These are phyloP conservation scores for Paralichthys olivaceus DNA, from an alignment of 2,113 vertebrate species.

Conservation along the genomic window DNA sequence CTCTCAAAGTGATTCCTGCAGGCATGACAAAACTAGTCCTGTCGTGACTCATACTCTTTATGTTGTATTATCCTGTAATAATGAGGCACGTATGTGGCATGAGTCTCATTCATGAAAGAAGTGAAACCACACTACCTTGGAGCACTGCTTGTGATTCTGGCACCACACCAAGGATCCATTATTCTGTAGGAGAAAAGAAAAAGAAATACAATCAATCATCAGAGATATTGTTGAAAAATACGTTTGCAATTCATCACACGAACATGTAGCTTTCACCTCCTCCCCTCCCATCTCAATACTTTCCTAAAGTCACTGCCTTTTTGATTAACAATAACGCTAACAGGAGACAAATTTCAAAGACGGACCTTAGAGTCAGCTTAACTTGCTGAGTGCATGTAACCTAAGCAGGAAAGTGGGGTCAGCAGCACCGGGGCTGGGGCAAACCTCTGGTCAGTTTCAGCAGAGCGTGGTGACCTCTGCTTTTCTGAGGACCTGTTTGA, in stretches of 20 bases:
- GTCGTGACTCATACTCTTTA: constrained; percentile 60
- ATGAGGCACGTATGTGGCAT: constrained; percentile 62
- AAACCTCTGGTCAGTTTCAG: constrained; percentile 74
- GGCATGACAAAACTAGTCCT: constrained; percentile 64
- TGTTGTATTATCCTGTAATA: constrained; percentile 66
- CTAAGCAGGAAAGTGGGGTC: constrained; percentile 66
- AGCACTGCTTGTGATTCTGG: constrained; percentile 98
- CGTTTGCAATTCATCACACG: constrained; percentile 31
- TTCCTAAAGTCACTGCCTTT: constrained; percentile 15
- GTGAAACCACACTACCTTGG: constrained; percentile 87
- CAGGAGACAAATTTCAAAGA: constrained; percentile 32
- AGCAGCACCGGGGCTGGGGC: constrained; percentile 24
- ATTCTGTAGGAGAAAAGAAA: constrained; percentile 84
- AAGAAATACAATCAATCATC: constrained; percentile 53
- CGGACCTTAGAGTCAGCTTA: constrained; percentile 21
- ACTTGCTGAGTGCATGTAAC: constrained; percentile 38
- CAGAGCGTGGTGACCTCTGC: constrained; percentile 62
- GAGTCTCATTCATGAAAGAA: constrained; percentile 53
- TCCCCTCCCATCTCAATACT: not conserved
- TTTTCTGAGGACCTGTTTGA: constrained; percentile 66
- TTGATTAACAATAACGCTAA: constrained; percentile 27
- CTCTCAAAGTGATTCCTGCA: constrained; percentile 37
- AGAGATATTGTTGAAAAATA: constrained; percentile 35
- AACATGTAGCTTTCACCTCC: constrained; percentile 9
- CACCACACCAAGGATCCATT: constrained; percentile 97